Conservation (phyloP, 2,113 vertebrate genomes). For the Kryptolebias marmoratus region DNA sequence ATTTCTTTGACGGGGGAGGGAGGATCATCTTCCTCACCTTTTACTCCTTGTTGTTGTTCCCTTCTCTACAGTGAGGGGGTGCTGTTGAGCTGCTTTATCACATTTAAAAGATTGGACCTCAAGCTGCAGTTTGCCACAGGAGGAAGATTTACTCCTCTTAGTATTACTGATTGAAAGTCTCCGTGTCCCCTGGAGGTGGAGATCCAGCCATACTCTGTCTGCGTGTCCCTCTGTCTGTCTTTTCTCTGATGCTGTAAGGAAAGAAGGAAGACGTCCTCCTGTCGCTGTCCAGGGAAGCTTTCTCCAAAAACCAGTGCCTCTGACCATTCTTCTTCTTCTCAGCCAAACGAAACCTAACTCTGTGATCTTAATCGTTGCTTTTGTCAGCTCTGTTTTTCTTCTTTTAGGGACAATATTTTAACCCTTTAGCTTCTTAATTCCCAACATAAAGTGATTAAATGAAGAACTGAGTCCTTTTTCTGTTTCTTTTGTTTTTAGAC, state of each 20-base stretch:
- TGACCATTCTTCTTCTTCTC: conserved; percentile 43
- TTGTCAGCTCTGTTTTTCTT: conserved; percentile 20
- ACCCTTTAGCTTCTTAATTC: conserved; percentile 49
- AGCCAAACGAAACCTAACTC: conserved; percentile 64
- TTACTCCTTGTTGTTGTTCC: conserved; percentile 36
- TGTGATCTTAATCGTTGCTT: conserved; percentile 49
- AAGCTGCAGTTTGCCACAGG: conserved; percentile 35
- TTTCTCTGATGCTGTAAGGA: conserved; percentile 33
- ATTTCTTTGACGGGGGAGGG: background rate
- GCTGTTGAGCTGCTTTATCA: conserved; percentile 44
- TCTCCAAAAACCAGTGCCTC: conserved; percentile 71
- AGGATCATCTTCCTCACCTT: background rate
- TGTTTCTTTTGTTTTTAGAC: conserved; percentile 33
- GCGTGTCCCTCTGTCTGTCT: conserved; percentile 27
- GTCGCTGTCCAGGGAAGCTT: conserved; percentile 21
- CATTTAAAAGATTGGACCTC: conserved; percentile 37
- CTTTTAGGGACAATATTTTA: conserved; percentile 63
- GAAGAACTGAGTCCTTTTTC: conserved; percentile 41
- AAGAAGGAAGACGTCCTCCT: conserved; percentile 24
- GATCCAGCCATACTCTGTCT: conserved; percentile 30
- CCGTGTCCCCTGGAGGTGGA: conserved; percentile 42
- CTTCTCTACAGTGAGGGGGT: conserved; percentile 39
- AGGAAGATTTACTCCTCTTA: conserved; percentile 12
- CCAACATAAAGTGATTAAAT: conserved; percentile 55
- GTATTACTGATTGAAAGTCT: conserved; percentile 23